Conservation (phyloP, 1,140 invertebrate genomes). For the Drosophila bipectinata region DNA sequence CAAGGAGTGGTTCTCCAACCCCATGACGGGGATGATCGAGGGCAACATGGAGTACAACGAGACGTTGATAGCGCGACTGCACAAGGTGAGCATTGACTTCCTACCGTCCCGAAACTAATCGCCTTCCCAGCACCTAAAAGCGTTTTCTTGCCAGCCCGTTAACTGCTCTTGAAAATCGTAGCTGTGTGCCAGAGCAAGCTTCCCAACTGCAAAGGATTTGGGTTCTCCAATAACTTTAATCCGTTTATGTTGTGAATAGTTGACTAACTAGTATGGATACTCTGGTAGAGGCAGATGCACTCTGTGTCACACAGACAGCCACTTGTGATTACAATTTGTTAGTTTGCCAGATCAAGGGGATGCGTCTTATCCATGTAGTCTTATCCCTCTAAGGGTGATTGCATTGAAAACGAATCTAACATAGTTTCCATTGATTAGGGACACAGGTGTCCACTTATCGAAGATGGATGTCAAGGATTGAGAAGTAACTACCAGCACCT, state of each 20-base stretch:
- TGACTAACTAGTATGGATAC: background rate
- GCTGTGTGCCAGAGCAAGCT: constrained; percentile 61
- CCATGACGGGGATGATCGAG: constrained; percentile 99
- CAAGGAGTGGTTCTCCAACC: constrained; percentile 99
- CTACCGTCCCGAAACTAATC: no score
- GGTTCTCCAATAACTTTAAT: background rate
- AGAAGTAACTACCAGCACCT: constrained; percentile 35
- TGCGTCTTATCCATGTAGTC: constrained; percentile 69
- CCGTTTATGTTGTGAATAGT: constrained; percentile 28
- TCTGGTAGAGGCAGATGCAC: constrained; percentile 55
- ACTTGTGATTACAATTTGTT: constrained; percentile 75
- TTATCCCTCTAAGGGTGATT: background rate
- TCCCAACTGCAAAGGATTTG: constrained; percentile 57
- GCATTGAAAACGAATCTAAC: constrained; percentile 65
- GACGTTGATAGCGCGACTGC: constrained; percentile 95
- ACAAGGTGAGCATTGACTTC: constrained; percentile 88
- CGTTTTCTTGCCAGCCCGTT: constrained; percentile 64
- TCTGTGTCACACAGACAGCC: constrained; percentile 65
- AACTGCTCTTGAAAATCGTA: constrained; percentile 74
- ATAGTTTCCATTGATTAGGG: background rate
- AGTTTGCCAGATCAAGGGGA: constrained; percentile 60
- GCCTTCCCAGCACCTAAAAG: constrained; percentile 60
- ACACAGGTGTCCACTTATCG: no score
- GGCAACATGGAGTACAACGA: constrained; percentile 98
- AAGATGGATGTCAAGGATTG: no score